Base-by-base conservation (phyloP, 1,140 invertebrate species). In the Pseudomyrmex pallidus region DNA sequence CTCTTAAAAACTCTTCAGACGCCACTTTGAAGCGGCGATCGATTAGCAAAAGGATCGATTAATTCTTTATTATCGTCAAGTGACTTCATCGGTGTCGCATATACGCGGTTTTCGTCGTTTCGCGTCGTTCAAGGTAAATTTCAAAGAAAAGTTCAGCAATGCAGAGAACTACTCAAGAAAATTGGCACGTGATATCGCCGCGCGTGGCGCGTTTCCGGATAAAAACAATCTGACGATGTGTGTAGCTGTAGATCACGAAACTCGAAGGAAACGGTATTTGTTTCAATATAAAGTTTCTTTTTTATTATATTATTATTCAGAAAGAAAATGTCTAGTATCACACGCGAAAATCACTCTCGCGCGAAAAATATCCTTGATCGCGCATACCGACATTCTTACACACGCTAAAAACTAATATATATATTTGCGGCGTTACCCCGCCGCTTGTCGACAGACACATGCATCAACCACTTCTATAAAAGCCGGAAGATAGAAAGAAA, bases 401-500 rank as follows among this genome's bases (percentile, higher is more conserved):
- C 50, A 13, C 7, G n/a, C 12, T 72, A 50, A 52, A 12, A 35
- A 25, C 25, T 25, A 17, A 20, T 25, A 3, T 25, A 25, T 25
- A 25, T 25, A 35, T 35, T 35, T 35, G 35, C 35, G 35, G 35
- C 5, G 8, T 15, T 22, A 64, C 5, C n/a, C 2, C 17, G 17
- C n/a, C 1, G n/a, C 17, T 20, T 50, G 59, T 46, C 44, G 10
- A 54, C 35, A 20, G 25, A 25, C 10, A 52, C 61, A 8, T 12
- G 35, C 25, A 17, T 35, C 57, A 52, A 1, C 9, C 0, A n/a
- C 8, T 9, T 66, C 25, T 20, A 17, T 35, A 56, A 76, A 20
- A 35, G 35, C 17, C 35, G 35, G 35, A 73, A 57, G 22, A 20
- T 76, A 44, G 15, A 64, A 76, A 77, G 50, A 74, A 77, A 77